phyloP scores from a whole-genome alignment of 2,797 vertebrate genomes.

The Loriculus beryllinus region DNA sequence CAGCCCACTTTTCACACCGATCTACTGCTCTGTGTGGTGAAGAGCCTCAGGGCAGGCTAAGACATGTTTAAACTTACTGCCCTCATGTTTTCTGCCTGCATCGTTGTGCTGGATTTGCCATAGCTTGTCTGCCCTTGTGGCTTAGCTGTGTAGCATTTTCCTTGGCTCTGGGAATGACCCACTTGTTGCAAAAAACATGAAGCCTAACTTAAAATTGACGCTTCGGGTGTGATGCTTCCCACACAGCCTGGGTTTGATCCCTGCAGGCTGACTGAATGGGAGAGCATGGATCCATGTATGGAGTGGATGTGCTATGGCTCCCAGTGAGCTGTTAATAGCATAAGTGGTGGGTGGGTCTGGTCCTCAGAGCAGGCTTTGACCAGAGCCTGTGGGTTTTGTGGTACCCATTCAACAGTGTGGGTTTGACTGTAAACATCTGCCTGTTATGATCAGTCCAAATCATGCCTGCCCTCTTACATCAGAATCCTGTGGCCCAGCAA shows the following conservation, averaged over 20 bases:
- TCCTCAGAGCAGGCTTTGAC: neutral
- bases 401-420: rapidly evolving
- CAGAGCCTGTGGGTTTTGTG: neutral
- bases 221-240: rapidly evolving
- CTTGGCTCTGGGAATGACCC: rapidly evolving
- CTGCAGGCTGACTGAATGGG: neutral
- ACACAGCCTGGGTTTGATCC: neutral
- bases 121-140: neutral
- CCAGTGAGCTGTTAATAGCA: neutral
- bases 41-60: neutral
- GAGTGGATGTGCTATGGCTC: neutral
- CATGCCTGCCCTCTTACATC: neutral
- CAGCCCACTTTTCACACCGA: neutral
- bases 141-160: rapidly evolving
- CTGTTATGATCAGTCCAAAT: neutral
- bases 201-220: neutral
- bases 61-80: neutral
- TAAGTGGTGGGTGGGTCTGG: rapidly evolving
- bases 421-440: neutral
- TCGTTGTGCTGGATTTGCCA: neutral
- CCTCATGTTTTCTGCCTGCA: neutral
- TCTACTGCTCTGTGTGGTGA: neutral
- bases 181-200: neutral
- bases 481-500: neutral
- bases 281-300: rapidly evolving